phyloP scores from a whole-genome alignment of 2,888 invertebrate species.

The Cremastobaeus sp. region DNA sequence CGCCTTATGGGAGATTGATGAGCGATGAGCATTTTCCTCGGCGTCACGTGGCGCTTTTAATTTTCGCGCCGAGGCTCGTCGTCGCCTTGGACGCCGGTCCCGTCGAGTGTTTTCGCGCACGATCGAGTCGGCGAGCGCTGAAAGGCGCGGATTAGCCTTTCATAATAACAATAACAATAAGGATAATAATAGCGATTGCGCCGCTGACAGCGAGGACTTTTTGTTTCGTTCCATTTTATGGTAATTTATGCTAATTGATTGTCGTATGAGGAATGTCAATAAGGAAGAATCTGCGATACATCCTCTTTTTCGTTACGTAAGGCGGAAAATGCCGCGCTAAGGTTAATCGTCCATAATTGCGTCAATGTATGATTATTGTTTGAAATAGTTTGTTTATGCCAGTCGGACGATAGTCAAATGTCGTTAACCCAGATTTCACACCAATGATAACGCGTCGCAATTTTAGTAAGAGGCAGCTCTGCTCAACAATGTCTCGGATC shows the following conservation, averaged over 20 bases:
- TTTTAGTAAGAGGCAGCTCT: no score
- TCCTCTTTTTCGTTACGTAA: constrained; percentile 37
- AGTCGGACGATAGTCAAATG: constrained; percentile 22
- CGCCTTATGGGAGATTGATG: neutral
- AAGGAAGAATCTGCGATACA: constrained; percentile 42
- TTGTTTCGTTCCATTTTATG: constrained; percentile 8
- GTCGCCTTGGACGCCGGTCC: no score
- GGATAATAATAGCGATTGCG: no score
- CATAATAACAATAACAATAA: no score
- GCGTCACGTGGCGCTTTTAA: no score
- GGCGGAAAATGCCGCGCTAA: constrained; percentile 9
- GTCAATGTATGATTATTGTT: constrained; percentile 16
- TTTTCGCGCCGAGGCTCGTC: no score
- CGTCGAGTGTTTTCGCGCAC: no score
- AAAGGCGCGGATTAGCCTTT: no score
- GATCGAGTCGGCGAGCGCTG: no score
- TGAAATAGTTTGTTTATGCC: constrained; percentile 31
- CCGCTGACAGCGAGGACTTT: neutral
- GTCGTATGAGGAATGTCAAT: constrained; percentile 37
- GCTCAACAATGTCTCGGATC: no score
- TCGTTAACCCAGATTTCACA: constrained; percentile 43
- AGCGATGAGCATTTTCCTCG: no score
- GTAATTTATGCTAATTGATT: constrained; percentile 34
- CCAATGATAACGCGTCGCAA: constrained; percentile 11
- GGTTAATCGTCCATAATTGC: constrained; percentile 37